phyloP scores from a whole-genome alignment of 2,113 vertebrate species.

The Heterochromis multidens region DNA sequence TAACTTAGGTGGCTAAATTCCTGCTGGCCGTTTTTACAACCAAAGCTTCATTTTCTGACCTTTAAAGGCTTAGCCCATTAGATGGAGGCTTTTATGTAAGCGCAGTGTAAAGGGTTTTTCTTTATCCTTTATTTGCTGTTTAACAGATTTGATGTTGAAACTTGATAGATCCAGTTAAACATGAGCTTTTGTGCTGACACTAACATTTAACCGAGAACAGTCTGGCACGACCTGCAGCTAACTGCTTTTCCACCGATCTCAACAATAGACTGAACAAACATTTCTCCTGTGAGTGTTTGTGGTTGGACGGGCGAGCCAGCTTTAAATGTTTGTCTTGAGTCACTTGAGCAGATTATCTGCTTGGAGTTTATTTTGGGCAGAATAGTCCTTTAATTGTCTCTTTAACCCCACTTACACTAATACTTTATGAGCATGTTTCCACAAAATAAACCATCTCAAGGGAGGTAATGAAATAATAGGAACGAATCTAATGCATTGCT shows the following conservation, averaged over 20 bases:
- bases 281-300: constrained; percentile 28
- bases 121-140: constrained; percentile 20
- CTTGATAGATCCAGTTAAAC: constrained; percentile 37
- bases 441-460: constrained; percentile 50
- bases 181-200: constrained; percentile 2
- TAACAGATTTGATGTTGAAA: constrained; percentile 8
- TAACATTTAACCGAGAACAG: neutral
- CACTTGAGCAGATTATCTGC: constrained; percentile 41
- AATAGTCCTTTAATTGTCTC: constrained; percentile 54
- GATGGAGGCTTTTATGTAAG: neutral
- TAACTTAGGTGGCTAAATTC: constrained; percentile 30
- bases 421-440: constrained; percentile 62
- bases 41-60: constrained; percentile 20
- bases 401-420: constrained; percentile 49
- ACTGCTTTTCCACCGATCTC: constrained; percentile 41
- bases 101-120: neutral
- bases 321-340: constrained; percentile 42
- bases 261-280: constrained; percentile 37
- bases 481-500: constrained; percentile 7
- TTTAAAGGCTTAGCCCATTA: constrained; percentile 48
- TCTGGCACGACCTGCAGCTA: neutral
- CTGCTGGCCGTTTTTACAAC: constrained; percentile 16
- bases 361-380: constrained; percentile 46
- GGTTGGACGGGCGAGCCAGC: constrained; percentile 25
- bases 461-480: constrained; percentile 15